These are phyloP conservation scores for Motacilla alba DNA, from an alignment of 2,113 vertebrate genomes.

Conservation along the genomic window DNA sequence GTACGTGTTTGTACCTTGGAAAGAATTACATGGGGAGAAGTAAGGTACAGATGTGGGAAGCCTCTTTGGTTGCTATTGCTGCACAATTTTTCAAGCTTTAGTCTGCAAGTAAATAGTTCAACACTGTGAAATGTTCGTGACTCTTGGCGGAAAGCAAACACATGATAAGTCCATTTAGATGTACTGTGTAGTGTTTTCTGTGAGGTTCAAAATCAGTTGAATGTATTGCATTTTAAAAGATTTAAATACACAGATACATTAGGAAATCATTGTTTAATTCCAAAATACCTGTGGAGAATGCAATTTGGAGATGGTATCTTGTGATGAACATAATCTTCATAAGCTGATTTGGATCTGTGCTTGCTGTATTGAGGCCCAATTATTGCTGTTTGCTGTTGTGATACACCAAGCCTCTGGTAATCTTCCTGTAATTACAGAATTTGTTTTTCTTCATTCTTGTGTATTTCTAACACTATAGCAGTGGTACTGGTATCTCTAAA, in stretches of 20 bases:
- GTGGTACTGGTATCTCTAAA: neutral
- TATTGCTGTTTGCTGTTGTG: neutral
- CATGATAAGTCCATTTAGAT: neutral
- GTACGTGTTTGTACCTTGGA: neutral
- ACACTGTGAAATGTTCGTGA: neutral
- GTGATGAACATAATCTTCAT: neutral
- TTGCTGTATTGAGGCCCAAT: neutral
- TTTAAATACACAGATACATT: neutral
- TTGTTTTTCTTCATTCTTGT: neutral
- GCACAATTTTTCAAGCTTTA: neutral
- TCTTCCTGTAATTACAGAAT: neutral
- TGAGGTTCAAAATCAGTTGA: neutral
- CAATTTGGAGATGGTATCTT: neutral
- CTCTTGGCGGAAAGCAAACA: neutral
- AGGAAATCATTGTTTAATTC: neutral
- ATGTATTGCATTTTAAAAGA: neutral
- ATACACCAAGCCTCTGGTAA: neutral
- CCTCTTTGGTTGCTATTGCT: neutral
- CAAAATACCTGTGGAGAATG: neutral
- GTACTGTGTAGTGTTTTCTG: neutral
- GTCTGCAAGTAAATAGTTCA: neutral
- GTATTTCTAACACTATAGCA: neutral
- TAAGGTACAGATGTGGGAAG: neutral
- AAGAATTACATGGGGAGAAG: neutral
- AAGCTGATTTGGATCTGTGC: neutral